A percentile compares a stretch with the other conserved stretches of the same genome.
phyloP scores from a whole-genome alignment of 2,113 vertebrate species.

The Gulo gulo region DNA sequence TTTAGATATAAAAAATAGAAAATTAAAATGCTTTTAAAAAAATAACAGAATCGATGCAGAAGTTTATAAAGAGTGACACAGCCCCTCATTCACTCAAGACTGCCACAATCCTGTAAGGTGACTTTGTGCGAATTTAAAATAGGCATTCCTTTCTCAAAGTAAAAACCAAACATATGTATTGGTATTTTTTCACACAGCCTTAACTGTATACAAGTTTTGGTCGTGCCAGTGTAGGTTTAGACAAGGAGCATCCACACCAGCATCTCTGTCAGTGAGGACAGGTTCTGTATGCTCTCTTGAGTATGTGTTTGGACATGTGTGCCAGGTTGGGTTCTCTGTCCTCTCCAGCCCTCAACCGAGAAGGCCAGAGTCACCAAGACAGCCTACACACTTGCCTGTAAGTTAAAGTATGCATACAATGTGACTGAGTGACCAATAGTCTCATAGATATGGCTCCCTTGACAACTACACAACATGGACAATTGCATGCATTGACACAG shows the following conservation, averaged over 20 bases:
- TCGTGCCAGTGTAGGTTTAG: neutral
- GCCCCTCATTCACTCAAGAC: neutral
- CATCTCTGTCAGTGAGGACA: neutral
- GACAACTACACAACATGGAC: neutral
- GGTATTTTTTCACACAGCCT: neutral
- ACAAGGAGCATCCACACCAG: neutral
- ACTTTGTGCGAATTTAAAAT: neutral
- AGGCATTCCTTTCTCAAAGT: neutral
- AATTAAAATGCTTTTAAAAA: neutral
- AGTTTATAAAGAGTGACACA: neutral
- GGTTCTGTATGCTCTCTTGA: neutral
- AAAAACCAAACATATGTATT: neutral
- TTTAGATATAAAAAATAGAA: neutral
- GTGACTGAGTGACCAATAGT: accelerated
- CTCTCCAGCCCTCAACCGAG: neutral
- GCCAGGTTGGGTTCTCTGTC: neutral
- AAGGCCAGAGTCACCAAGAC: neutral
- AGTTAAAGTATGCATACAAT: neutral
- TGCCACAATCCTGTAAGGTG: neutral
- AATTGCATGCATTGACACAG: neutral
- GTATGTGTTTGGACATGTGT: neutral
- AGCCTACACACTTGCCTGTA: too few relatives aligned
- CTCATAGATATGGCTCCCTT: neutral
- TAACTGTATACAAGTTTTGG: neutral
- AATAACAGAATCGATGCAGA: neutral